Percentiles rank a stretch among this genome's conserved stretches.
Evolutionary conservation across 2,113 vertebrate genomes (phyloP).

Genomic region (Montifringilla adamsi): DNA sequence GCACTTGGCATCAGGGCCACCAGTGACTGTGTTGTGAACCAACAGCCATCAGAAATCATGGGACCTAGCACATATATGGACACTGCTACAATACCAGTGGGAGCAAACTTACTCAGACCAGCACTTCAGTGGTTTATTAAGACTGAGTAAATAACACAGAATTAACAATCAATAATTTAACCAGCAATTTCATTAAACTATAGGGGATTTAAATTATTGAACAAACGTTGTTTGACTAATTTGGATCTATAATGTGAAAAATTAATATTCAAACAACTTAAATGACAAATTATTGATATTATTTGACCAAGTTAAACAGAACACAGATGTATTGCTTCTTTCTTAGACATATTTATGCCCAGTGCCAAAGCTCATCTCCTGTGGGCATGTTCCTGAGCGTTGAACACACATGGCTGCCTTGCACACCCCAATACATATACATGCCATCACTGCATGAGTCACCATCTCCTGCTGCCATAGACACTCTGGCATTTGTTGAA

Average conservation of each 20-base stretch:
- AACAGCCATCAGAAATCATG: not conserved
- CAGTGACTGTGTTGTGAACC: not conserved
- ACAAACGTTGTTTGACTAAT: not conserved
- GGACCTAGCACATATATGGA: no score
- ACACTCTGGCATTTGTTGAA: not conserved
- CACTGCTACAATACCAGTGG: not conserved
- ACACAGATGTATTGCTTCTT: not conserved
- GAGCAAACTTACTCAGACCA: not conserved
- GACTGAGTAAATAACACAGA: not conserved
- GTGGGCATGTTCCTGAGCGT: not conserved
- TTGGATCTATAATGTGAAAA: not conserved
- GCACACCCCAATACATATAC: fast-evolving
- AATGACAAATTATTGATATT: not conserved
- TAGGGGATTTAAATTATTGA: not conserved
- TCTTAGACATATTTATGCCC: not conserved
- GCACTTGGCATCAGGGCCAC: not conserved
- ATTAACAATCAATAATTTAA: not conserved
- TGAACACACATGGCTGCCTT: not conserved
- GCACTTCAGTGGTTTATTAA: not conserved
- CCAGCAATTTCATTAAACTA: not conserved
- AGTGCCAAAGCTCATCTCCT: not conserved
- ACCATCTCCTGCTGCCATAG: not conserved
- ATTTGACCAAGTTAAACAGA: not conserved
- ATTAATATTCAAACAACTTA: not conserved
- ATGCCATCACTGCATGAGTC: not conserved